Conservation (phyloP, 2,888 invertebrate species). For the Apamea anceps region DNA sequence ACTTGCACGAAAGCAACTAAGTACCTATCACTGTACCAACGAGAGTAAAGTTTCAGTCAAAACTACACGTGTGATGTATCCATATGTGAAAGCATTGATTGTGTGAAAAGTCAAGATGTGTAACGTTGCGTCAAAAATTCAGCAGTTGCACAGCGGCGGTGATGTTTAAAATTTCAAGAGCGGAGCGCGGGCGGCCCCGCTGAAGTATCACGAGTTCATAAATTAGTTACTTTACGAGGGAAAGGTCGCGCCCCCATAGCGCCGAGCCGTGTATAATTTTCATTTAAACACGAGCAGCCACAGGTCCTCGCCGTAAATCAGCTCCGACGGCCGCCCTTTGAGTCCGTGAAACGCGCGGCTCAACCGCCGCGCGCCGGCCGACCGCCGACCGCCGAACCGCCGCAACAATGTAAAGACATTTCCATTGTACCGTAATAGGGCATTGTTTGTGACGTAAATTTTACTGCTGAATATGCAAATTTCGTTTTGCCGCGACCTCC, state of each 20-base stretch:
- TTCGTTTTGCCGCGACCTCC: constrained; percentile 84
- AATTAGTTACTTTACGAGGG: constrained; percentile 88
- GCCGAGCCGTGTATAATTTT: constrained; percentile 86
- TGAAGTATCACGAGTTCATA: constrained; percentile 86
- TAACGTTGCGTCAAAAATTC: constrained; percentile 81
- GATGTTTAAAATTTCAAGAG: constrained; percentile 87
- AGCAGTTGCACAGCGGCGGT: constrained; percentile 78
- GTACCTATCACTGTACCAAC: background rate
- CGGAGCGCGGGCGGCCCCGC: constrained; percentile 80
- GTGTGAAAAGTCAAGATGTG: constrained; percentile 77
- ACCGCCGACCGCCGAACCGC: constrained; percentile 56
- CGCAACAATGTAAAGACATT: constrained; percentile 89
- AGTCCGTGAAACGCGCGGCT: constrained; percentile 65
- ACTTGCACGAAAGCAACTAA: background rate
- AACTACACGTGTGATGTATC: constrained; percentile 41
- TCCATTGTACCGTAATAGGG: constrained; percentile 88
- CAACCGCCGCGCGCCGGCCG: constrained; percentile 60
- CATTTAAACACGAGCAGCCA: constrained; percentile 87
- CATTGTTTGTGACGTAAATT: constrained; percentile 89
- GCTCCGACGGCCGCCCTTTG: constrained; percentile 81
- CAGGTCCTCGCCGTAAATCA: constrained; percentile 87
- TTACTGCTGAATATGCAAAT: constrained; percentile 89
- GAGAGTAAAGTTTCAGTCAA: constrained; percentile 2
- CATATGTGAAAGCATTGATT: constrained; percentile 71
- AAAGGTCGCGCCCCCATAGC: constrained; percentile 83